Percentiles rank a stretch among this genome's conserved stretches.
These are phyloP conservation scores for Onychostoma macrolepis DNA, from an alignment of 2,113 vertebrate species.

Conservation along the genomic window DNA sequence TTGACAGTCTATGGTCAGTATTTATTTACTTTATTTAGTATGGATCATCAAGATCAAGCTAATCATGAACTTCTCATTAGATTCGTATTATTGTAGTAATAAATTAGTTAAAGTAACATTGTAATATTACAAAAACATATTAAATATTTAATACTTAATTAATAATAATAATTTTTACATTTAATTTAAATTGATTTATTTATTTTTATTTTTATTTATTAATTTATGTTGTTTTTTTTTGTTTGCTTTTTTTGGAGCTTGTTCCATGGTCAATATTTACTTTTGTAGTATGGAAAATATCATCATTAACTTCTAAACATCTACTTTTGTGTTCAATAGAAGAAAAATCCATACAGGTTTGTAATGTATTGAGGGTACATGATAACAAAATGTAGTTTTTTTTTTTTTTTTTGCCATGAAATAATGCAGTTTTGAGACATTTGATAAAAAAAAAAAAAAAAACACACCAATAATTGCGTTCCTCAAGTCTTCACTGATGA, in stretches of 20 bases:
- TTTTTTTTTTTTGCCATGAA: not conserved
- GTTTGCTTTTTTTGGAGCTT: not conserved
- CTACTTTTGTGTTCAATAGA: not conserved
- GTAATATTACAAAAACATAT: not conserved
- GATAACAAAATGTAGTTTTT: not conserved
- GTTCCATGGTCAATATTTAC: not conserved
- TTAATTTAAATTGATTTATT: too few relatives aligned
- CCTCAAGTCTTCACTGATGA: constrained; percentile 85
- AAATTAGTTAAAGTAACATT: not conserved
- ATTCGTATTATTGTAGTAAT: not conserved
- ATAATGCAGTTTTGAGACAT: not conserved
- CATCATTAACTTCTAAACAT: too few relatives aligned
- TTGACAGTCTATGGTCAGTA: too few relatives aligned
- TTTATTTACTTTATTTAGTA: too few relatives aligned
- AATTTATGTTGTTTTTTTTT: too few relatives aligned
- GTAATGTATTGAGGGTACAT: not conserved
- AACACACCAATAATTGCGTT: constrained; percentile 84
- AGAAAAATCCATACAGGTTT: not conserved
- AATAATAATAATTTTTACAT: not conserved
- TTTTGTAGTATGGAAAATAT: not conserved
- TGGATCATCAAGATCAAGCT: too few relatives aligned
- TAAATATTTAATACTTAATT: not conserved
- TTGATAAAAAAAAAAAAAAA: not conserved
- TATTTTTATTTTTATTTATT: not conserved
- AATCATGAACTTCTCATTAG: not conserved